Conservation (phyloP, 2,888 invertebrate genomes). For the Alentia gelatinosa region DNA sequence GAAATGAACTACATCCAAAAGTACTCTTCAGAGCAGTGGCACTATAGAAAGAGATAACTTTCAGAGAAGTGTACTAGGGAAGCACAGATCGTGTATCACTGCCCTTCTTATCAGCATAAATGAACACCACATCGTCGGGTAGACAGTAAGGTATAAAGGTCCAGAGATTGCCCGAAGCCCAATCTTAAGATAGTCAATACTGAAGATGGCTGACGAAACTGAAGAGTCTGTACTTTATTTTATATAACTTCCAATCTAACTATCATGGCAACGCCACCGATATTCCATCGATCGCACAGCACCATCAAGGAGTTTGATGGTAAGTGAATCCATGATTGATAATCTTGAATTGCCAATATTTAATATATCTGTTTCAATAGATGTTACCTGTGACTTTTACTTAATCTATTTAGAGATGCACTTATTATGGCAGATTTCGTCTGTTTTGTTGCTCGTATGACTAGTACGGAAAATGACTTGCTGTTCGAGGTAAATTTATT, state of each 20-base stretch:
- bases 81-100: too few species aligned
- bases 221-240: neutral
- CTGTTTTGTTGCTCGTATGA: neutral
- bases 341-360: neutral
- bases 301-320: constrained; percentile 55
- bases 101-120: too few species aligned
- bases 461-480: neutral
- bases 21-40: too few species aligned
- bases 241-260: neutral
- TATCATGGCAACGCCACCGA: constrained; percentile 4
- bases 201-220: neutral
- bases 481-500: neutral
- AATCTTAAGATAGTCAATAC: too few species aligned
- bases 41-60: too few species aligned
- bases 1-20: too few species aligned
- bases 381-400: neutral
- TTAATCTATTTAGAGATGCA: neutral
- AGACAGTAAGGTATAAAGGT: too few species aligned
- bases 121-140: too few species aligned
- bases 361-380: neutral
- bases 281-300: constrained; percentile 33
- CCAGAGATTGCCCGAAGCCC: too few species aligned
- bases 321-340: neutral
- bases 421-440: neutral
- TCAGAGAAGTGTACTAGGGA: too few species aligned